Base-by-base conservation (phyloP, 2,888 invertebrate species). In the Oscheius sp. region DNA sequence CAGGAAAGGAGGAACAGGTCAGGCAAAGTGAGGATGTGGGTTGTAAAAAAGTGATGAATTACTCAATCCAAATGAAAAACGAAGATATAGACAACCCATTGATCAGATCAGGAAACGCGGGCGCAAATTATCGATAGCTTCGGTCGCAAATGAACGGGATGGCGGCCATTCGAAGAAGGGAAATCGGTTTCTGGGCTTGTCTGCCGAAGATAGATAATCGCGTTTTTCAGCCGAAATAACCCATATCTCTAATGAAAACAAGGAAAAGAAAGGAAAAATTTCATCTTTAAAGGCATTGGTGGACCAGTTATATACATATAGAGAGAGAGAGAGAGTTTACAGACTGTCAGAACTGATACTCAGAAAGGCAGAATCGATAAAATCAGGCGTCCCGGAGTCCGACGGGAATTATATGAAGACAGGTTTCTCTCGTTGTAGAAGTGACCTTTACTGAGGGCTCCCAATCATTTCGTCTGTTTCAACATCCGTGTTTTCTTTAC, bases 121-220 rank as follows among this genome's bases (percentile, higher is more conserved):
- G 45, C 61, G 45, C 61, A 61, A 55, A 45, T 61, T 61, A 61
- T 61, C 61, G 61, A 61, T 61, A 61, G 61, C 61, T 61, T 61
- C 61, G 61, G 45, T 61, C 61, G 61, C 61, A 61, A 61, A 61
- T 61, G 61, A 61, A 61, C 61, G 61, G 27, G 61, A 61, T 61
- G 61, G 61, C 61, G 61, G 61, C 61, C 42, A 45, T 61, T 45
- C 45, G 27, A 15, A 15, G 45, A 42, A 61, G 61, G 42, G 23
- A 23, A 61, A 42, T 45, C 61, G 61, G 61, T 61, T 61, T 29
- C 34, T 25, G 45, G 61, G 45, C 61, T 27, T 45, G 61, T 45
- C 61, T 45, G 45, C 27, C 29, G 42, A 27, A 27, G 27, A 45
- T 23, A 45, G 61, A 34, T 33, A 17, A 20, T 8, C 55, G 23